Percentiles rank a stretch among this genome's conserved stretches.
Conservation (phyloP, 2,113 vertebrate species). For the Tympanuchus pallidicinctus region DNA sequence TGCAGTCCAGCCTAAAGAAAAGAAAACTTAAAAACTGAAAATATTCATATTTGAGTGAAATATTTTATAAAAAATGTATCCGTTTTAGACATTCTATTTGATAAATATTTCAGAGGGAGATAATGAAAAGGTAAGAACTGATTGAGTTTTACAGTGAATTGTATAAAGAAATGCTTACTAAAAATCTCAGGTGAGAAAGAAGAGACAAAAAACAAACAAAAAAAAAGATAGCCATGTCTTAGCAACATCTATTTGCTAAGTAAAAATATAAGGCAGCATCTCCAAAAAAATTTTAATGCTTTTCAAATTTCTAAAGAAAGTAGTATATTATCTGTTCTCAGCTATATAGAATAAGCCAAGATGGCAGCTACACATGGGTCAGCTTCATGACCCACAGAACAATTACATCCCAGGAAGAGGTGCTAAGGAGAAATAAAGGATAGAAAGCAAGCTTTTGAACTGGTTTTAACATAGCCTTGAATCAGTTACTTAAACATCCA, state of each 20-base stretch:
- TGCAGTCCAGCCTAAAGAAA: constrained; percentile 82
- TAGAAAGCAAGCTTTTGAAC: background rate
- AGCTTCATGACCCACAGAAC: background rate
- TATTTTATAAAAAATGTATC: background rate
- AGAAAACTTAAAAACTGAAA: background rate
- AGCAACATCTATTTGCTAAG: background rate
- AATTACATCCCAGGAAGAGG: background rate
- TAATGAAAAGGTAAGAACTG: background rate
- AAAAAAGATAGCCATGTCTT: background rate
- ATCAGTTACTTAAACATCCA: background rate
- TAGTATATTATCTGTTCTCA: background rate
- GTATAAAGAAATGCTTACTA: background rate
- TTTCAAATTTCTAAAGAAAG: background rate
- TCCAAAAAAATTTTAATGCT: background rate
- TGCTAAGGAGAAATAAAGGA: background rate
- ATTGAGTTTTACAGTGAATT: background rate
- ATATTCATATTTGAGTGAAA: background rate
- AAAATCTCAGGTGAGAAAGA: background rate
- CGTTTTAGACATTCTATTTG: background rate
- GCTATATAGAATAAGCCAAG: background rate
- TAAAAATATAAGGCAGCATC: background rate
- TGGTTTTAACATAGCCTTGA: background rate
- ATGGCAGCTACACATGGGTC: background rate
- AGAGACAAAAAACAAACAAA: background rate
- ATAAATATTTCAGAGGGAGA: background rate